Evolutionary conservation across 2,113 vertebrate genomes (phyloP).

Genomic region (Trogon melanurus): DNA sequence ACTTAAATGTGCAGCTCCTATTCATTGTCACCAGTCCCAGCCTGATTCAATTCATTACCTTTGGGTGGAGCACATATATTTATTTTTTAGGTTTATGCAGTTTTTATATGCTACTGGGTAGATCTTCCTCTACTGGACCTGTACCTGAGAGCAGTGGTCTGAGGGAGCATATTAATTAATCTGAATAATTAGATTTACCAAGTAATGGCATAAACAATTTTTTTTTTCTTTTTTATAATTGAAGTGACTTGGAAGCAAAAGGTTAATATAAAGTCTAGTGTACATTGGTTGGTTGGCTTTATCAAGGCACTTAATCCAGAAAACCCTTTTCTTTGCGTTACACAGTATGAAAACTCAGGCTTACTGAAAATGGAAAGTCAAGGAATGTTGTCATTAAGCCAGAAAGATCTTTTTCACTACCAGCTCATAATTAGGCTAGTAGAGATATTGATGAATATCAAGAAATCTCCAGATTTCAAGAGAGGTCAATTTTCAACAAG

Average conservation of each 20-base stretch:
- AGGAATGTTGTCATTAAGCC: not conserved
- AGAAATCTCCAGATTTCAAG: not conserved
- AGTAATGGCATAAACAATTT: not conserved
- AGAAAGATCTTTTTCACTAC: not conserved
- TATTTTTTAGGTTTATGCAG: not conserved
- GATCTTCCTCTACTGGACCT: not conserved
- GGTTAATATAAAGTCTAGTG: not conserved
- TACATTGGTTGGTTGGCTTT: not conserved
- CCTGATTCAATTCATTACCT: not conserved
- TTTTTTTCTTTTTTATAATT: not conserved
- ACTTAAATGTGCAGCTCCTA: not conserved
- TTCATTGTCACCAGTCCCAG: not conserved
- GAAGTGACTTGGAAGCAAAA: not conserved
- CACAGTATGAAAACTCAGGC: not conserved
- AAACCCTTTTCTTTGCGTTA: not conserved
- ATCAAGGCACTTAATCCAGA: not conserved
- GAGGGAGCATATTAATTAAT: not conserved
- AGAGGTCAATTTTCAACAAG: not conserved
- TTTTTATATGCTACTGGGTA: not conserved
- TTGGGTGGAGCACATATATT: not conserved
- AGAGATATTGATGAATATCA: not conserved
- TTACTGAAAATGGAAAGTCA: not conserved
- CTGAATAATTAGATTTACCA: not conserved
- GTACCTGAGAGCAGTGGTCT: not conserved
- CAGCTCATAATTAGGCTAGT: not conserved